Evolutionary conservation across 2,888 invertebrate genomes (phyloP).

Genomic region (Deroplatys truncata): DNA sequence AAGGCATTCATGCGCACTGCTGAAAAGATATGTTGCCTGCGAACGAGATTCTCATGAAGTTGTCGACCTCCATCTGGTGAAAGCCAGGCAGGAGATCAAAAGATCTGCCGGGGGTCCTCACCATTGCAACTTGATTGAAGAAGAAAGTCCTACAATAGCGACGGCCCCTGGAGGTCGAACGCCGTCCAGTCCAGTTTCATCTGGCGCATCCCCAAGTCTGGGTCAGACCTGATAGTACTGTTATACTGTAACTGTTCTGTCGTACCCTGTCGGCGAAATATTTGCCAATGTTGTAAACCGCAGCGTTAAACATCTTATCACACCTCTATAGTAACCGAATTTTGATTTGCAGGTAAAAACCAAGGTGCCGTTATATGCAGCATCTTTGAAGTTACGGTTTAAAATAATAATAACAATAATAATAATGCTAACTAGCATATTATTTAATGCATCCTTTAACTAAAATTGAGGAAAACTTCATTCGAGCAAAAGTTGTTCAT

Average conservation of each 20-base stretch:
- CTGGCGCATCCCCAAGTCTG: neutral
- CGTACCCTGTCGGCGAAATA: neutral
- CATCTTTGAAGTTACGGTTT: no score
- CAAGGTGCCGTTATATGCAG: no score
- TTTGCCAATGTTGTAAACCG: neutral
- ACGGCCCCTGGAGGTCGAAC: neutral
- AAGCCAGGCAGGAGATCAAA: neutral
- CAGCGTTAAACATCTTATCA: neutral
- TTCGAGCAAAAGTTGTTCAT: no score
- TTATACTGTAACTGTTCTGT: neutral
- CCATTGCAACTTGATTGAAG: neutral
- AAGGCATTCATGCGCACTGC: neutral
- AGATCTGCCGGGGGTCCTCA: neutral
- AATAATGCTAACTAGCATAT: no score
- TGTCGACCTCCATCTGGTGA: neutral
- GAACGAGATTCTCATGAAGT: neutral
- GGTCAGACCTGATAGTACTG: neutral
- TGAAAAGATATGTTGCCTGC: neutral
- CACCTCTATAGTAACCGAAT: neutral
- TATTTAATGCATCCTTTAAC: no score
- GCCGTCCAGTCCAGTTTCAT: neutral
- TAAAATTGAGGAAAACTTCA: no score
- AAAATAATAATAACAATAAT: no score
- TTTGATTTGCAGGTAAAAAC: neutral
- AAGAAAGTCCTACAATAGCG: neutral